Evolutionary conservation across 2,797 vertebrate species (phyloP).

Genomic region (Characodon lateralis): DNA sequence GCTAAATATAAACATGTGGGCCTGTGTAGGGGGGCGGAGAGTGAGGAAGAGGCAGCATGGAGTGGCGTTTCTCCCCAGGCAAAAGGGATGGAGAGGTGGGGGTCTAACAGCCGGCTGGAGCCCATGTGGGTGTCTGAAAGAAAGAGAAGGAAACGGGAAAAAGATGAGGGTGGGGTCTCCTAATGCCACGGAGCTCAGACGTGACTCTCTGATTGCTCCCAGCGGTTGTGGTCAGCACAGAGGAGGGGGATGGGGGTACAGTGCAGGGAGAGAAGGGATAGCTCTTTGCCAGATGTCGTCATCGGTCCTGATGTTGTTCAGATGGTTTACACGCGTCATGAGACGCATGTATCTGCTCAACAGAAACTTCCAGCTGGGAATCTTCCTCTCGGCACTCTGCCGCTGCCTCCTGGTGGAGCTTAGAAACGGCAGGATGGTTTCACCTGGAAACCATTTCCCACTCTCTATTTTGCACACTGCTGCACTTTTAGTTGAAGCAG

Average conservation of each 20-base stretch:
- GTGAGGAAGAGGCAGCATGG: constrained; percentile 27
- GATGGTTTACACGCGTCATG: constrained; percentile 23
- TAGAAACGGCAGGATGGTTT: constrained; percentile 12
- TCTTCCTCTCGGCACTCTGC: constrained; percentile 28
- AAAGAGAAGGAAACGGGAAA: constrained; percentile 53
- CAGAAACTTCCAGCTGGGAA: constrained; percentile 30
- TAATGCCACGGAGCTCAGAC: constrained; percentile 69
- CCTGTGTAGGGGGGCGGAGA: constrained; percentile 20
- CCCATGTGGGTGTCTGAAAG: constrained; percentile 67
- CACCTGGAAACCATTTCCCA: background rate
- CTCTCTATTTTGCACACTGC: background rate
- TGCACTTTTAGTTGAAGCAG: constrained; percentile 16
- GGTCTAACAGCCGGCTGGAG: constrained; percentile 55
- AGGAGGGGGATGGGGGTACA: constrained; percentile 29
- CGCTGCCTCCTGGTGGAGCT: background rate
- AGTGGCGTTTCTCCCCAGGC: constrained; percentile 38
- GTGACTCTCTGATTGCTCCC: constrained; percentile 76
- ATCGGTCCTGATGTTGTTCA: constrained; percentile 45
- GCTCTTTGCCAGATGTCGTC: constrained; percentile 75
- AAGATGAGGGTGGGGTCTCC: constrained; percentile 41
- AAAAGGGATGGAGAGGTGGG: constrained; percentile 32
- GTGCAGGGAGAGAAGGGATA: constrained; percentile 38
- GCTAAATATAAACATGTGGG: constrained; percentile 76
- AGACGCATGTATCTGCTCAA: constrained; percentile 31
- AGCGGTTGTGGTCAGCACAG: constrained; percentile 73